Conservation (phyloP, 2,113 vertebrate species). For the Antechinus stuartii region DNA sequence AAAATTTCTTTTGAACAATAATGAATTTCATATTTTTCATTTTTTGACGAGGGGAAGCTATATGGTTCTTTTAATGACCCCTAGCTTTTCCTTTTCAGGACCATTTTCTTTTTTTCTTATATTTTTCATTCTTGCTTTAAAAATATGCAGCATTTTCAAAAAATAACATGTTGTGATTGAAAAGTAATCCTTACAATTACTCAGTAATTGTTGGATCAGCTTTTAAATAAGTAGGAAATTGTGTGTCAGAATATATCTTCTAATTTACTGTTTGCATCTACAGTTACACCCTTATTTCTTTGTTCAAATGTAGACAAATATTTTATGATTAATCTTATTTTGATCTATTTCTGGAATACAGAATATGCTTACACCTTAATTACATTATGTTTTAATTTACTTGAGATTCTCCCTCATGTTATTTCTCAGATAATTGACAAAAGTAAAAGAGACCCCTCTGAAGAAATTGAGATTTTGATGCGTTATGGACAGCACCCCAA, state of each 20-base stretch:
- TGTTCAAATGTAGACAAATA: background rate
- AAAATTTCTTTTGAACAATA: slow-evolving; percentile 34
- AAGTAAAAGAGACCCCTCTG: slow-evolving; percentile 96
- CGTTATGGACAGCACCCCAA: slow-evolving; percentile 97
- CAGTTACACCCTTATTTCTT: background rate
- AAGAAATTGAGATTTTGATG: slow-evolving; percentile 99
- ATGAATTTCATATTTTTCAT: slow-evolving; percentile 34
- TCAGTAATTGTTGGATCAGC: slow-evolving; percentile 19
- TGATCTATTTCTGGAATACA: background rate
- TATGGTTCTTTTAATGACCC: too few species aligned
- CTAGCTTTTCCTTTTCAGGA: too few species aligned
- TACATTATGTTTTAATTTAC: background rate
- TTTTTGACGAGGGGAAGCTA: slow-evolving; percentile 10
- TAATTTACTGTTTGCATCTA: slow-evolving; percentile 3
- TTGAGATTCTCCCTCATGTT: slow-evolving; percentile 55
- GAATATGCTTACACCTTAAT: background rate
- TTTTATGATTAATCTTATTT: background rate
- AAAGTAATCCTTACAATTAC: background rate
- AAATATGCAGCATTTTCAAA: background rate
- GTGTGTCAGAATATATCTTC: slow-evolving; percentile 6
- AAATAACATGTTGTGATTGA: slow-evolving; percentile 41
- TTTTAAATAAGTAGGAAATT: slow-evolving; percentile 34
- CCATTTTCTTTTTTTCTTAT: background rate
- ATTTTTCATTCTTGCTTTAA: background rate
- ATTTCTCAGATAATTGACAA: slow-evolving; percentile 96